Evolutionary conservation across 2,888 invertebrate genomes (phyloP).

Genomic region (Andrena chrysosceles): DNA sequence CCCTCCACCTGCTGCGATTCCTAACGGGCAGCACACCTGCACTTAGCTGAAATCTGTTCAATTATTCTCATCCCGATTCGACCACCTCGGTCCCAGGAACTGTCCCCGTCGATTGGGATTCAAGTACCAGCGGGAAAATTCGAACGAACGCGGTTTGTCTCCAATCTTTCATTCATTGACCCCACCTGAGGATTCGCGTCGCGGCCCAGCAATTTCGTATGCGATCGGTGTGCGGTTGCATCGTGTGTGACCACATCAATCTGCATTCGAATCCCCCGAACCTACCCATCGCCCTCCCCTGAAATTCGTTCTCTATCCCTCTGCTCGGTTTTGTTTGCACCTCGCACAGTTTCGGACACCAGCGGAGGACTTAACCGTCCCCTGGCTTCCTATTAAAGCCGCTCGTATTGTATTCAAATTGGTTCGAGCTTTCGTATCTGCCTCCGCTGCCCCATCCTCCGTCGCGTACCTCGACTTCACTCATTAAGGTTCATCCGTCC

Average conservation of each 20-base stretch:
- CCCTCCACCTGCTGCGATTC: too few species aligned
- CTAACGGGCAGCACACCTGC: too few species aligned
- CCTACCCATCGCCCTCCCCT: slow-evolving; percentile 41
- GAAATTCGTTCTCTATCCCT: slow-evolving; percentile 53
- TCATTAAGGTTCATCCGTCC: slow-evolving; percentile 52
- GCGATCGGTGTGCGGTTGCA: slow-evolving; percentile 80
- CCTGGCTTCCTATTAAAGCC: slow-evolving; percentile 77
- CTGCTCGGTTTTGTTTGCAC: slow-evolving; percentile 79
- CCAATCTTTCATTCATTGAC: slow-evolving; percentile 74
- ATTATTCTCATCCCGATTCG: neutral
- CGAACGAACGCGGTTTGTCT: slow-evolving; percentile 51
- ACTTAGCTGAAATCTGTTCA: neutral
- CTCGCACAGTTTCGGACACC: slow-evolving; percentile 80
- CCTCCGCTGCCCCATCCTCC: neutral
- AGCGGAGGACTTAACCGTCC: slow-evolving; percentile 65
- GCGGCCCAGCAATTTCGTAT: slow-evolving; percentile 76
- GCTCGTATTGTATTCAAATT: slow-evolving; percentile 83
- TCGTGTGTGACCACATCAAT: slow-evolving; percentile 85
- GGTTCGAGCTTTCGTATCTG: slow-evolving; percentile 62
- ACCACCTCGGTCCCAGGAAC: neutral
- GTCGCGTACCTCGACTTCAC: neutral
- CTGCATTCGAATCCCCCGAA: slow-evolving; percentile 77
- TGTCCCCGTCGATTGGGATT: slow-evolving; percentile 27
- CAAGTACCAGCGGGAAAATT: slow-evolving; percentile 53
- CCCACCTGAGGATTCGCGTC: slow-evolving; percentile 53